These are phyloP conservation scores for Paradisaea rubra DNA, from an alignment of 2,113 vertebrate species.

Conservation along the genomic window DNA sequence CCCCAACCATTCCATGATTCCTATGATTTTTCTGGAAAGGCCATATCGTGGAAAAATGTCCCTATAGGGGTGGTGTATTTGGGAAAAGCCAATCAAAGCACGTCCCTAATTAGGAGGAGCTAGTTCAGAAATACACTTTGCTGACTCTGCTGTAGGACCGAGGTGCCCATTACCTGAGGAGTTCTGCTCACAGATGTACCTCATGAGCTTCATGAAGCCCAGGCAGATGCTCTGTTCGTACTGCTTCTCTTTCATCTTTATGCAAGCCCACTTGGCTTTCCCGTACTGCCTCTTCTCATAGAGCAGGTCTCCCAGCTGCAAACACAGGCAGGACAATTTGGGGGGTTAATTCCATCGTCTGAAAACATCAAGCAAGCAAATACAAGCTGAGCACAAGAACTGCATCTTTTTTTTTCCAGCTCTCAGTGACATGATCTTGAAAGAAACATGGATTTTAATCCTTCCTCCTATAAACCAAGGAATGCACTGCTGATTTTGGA, in stretches of 20 bases:
- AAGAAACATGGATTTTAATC: background rate
- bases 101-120: background rate
- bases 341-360: background rate
- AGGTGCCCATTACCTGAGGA: conserved; percentile 70
- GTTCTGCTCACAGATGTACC: conserved; percentile 88
- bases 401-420: background rate
- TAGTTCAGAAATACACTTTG: accelerated
- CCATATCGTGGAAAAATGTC: accelerated
- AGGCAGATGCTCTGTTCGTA: conserved; percentile 91
- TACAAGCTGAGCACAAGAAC: accelerated
- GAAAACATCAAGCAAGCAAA: background rate
- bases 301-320: conserved; percentile 78
- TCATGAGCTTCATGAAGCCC: conserved; percentile 91
- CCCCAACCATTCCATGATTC: background rate
- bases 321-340: background rate
- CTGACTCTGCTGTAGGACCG: accelerated
- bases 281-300: conserved; percentile 84
- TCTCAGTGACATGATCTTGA: background rate
- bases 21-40: background rate
- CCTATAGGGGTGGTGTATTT: accelerated
- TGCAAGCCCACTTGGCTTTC: conserved; percentile 86
- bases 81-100: background rate
- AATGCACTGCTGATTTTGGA: background rate
- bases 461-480: background rate
- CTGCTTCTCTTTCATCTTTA: conserved; percentile 77